These are phyloP conservation scores for Hipparchia sbordonii DNA, from an alignment of 2,888 invertebrate species.

Conservation along the genomic window DNA sequence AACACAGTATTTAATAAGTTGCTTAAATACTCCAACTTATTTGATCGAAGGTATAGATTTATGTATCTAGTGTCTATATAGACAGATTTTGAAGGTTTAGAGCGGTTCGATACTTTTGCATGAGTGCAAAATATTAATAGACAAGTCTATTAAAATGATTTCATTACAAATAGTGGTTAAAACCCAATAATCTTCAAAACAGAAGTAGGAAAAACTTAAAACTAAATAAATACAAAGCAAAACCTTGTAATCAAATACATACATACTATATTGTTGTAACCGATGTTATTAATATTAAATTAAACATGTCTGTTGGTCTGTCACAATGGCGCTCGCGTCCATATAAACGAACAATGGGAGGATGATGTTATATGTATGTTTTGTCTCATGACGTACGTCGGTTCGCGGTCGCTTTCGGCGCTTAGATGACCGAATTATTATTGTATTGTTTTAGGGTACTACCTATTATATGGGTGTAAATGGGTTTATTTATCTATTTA, in stretches of 20 bases:
- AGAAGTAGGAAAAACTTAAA: neutral
- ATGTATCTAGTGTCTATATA: too few species aligned
- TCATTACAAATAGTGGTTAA: too few species aligned
- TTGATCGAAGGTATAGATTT: too few species aligned
- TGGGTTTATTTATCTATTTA: neutral
- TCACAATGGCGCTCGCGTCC: slow-evolving; percentile 32
- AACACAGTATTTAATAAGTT: too few species aligned
- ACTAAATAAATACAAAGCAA: slow-evolving; percentile 13
- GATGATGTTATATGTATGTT: slow-evolving; percentile 26
- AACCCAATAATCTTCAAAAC: neutral
- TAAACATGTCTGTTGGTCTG: slow-evolving; percentile 29
- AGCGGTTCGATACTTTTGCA: too few species aligned
- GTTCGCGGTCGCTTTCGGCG: slow-evolving; percentile 7
- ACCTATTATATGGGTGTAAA: neutral
- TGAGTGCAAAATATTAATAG: too few species aligned
- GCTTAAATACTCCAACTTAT: too few species aligned
- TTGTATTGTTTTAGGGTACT: slow-evolving; percentile 7
- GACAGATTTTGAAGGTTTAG: too few species aligned
- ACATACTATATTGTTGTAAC: neutral
- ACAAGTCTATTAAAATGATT: neutral
- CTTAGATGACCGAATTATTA: slow-evolving; percentile 11
- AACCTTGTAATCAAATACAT: slow-evolving; percentile 19
- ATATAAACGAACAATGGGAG: slow-evolving; percentile 37
- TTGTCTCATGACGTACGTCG: slow-evolving; percentile 16
- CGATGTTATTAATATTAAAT: slow-evolving; percentile 33